Evolutionary conservation across 2,888 invertebrate species (phyloP), one percentile per base, ranked within the genome.

Genomic region (Chorisops tibialis): DNA sequence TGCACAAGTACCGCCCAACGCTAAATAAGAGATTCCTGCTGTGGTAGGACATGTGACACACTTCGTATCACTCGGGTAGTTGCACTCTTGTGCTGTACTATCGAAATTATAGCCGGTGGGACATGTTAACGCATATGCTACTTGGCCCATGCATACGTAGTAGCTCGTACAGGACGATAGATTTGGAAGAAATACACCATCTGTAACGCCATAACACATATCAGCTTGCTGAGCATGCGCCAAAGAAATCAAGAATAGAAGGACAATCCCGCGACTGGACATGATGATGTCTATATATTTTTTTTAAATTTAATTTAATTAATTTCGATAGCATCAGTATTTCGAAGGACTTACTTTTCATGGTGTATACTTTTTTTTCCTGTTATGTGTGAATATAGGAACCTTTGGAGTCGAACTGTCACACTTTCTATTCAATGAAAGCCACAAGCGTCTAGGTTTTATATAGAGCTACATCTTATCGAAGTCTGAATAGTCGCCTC

Each of bases 181-280:
- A 24, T 56, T 30, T n/a, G 56, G 56, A n/a, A 56, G 11, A 24
- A 56, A 56, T 7, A 18, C 3, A 7, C 35, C 45, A 16, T 35
- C 45, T 0, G 45, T 52, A 21, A 67, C 71, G 51, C 63, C 58
- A 4, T 66, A 65, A 58, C 73, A 73, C 43, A 72, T 58, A 24
- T 72, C 69, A 0, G 72, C 41, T 0, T 52, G 54, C 47, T 67
- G 67, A 0, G 3, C n/a, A 14, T 30, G 21, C 19, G 41, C 21
- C 12, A 63, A 39, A 0, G 60, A 30, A 30, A 5, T 7, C 5
- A 30, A 2, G 1, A 30, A 30, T 30, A 30, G 30, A 1, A 39
- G 19, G 11, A 45, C 11, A 2, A 54, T 3, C 5, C 11, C 19
- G 9, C 52, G 21, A 39, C 38, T 6, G 19, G 22, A 39, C 19